phyloP scores from a whole-genome alignment of 2,797 vertebrate genomes.

The Staurois parvus region DNA sequence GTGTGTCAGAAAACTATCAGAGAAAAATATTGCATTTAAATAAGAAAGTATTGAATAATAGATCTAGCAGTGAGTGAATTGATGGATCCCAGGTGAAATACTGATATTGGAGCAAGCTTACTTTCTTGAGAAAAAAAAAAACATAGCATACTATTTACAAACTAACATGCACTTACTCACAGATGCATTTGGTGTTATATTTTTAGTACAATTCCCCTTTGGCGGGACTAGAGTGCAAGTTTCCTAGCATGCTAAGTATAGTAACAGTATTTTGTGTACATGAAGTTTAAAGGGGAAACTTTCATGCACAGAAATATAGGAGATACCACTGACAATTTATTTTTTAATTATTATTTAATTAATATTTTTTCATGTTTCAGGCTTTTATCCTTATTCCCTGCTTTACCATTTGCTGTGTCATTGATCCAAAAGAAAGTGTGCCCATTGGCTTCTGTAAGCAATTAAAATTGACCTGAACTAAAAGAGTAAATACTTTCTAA shows the following conservation, averaged over 20 bases:
- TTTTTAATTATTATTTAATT: too few species aligned
- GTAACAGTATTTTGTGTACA: not conserved
- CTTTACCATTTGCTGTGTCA: too few species aligned
- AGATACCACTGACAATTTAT: too few species aligned
- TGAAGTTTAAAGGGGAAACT: not conserved
- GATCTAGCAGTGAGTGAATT: constrained; percentile 10
- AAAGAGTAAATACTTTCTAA: too few species aligned
- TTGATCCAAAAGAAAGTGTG: too few species aligned
- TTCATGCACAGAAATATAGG: too few species aligned
- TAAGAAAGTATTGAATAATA: constrained; percentile 28
- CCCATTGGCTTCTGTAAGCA: too few species aligned
- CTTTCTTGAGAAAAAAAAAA: not conserved
- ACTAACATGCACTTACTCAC: not conserved
- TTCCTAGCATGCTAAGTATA: not conserved
- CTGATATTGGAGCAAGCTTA: not conserved
- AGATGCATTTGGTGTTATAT: not conserved
- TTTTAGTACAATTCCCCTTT: not conserved
- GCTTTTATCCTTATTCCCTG: too few species aligned
- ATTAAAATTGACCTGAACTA: too few species aligned
- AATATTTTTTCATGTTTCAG: too few species aligned
- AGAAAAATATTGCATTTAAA: constrained; percentile 13
- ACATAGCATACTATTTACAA: not conserved
- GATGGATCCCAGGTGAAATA: not conserved
- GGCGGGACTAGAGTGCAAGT: not conserved
- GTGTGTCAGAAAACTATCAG: not conserved